Evolutionary conservation across 2,797 vertebrate species (phyloP), one percentile per base, ranked within the genome.

Genomic region (Cryptoblepharus egeriae): DNA sequence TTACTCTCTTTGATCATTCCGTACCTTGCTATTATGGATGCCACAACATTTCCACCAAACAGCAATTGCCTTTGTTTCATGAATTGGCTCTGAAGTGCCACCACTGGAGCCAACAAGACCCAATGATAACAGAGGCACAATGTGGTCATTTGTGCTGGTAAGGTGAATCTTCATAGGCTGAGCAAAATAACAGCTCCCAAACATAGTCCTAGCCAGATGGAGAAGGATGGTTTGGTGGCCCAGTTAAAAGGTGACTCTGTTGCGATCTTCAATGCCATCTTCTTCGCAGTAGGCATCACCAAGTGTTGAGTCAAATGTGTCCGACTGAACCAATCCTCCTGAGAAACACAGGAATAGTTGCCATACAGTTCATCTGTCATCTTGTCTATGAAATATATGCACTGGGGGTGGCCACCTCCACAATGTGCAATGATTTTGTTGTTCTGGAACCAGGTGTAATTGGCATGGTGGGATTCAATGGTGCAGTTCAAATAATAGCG

Each of bases 401-500:
- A 96, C 89, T 85, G 91, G 26, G 91, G 93, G 73, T 92, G 93
- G 11, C 93, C 92, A 0, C 92, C 82, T 82, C 92, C 93, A 18
- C 95, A 96, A 61, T 89, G 94, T 87, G 94, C 92, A 76, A 95
- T 84, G 58, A 89, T 90, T 0, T 32, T 90, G 81, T 93, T 3
- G 9, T 94, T 90, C 1, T 95, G 95, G 79, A 90, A 91, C 95
- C 95, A 96, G 0, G 89, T 92, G 88, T 96, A 96, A 76, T 91
- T 92, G 90, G 95, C 95, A 0, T 95, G 93, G 88, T 93, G 95
- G n/a, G 95, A 96, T 79, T 95, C 94, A 6, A 94, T 84, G 22
- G 95, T 93, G 52, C 95, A 96, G 88, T 93, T 95, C 90, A 96
- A 92, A 88, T 94, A 96, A 79, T 95, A 95, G 49, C 95, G 95